Evolutionary conservation across 2,888 invertebrate genomes (phyloP).

Genomic region (Campopleginae sp.): DNA sequence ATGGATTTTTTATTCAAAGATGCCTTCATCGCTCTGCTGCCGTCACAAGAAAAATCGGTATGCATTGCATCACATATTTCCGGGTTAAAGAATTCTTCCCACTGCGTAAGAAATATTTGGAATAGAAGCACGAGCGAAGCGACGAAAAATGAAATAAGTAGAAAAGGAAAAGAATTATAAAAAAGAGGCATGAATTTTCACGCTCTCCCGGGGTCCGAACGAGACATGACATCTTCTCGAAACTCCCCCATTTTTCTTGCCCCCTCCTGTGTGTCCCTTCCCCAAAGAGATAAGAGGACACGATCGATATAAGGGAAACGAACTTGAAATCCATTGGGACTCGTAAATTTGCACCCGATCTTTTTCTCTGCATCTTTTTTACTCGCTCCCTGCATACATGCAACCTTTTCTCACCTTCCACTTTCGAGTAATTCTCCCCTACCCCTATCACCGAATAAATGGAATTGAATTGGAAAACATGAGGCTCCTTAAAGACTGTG

Average conservation of each 20-base stretch:
- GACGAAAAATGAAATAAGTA: conserved; percentile 18
- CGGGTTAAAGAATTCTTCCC: conserved; percentile 59
- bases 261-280: not conserved
- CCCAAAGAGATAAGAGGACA: conserved; percentile 12
- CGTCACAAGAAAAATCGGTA: conserved; percentile 63
- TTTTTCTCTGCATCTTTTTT: conserved; percentile 23
- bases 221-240: conserved; percentile 47
- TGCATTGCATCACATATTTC: conserved; percentile 66
- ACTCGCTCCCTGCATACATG: conserved; percentile 22
- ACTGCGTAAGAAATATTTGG: conserved; percentile 48
- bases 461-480: conserved; percentile 6
- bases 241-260: conserved; percentile 21
- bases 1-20: conserved; percentile 35
- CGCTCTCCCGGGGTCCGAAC: conserved; percentile 56
- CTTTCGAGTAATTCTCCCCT: conserved; percentile 6
- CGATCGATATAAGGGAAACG: conserved; percentile 32
- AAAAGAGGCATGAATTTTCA: conserved; percentile 43
- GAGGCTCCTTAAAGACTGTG: not conserved
- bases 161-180: not conserved
- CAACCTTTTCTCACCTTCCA: conserved; percentile 1
- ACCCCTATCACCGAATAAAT: not conserved
- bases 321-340: conserved; percentile 60
- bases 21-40: conserved; percentile 15
- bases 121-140: conserved; percentile 30
- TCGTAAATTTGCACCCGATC: conserved; percentile 61